These are phyloP conservation scores for Urocitellus parryii DNA, from an alignment of 2,113 vertebrate genomes.

Conservation along the genomic window DNA sequence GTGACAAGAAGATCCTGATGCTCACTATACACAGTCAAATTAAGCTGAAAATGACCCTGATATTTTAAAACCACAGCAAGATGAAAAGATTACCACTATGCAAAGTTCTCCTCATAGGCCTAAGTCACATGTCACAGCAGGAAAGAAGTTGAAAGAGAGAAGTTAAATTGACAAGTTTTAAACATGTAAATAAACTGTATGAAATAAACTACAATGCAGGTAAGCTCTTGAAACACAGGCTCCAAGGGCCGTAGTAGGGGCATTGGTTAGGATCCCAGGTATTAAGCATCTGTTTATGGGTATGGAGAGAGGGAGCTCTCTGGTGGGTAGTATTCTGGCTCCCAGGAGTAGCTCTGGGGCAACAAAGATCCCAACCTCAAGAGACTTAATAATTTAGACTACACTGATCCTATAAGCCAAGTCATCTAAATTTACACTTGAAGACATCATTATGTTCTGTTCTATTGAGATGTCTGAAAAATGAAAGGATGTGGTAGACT, in stretches of 20 bases:
- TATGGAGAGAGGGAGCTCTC: fast-evolving
- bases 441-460: background rate
- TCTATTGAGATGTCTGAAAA: background rate
- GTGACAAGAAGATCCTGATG: background rate
- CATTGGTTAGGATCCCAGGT: background rate
- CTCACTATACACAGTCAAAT: background rate
- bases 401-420: background rate
- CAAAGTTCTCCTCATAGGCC: background rate
- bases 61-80: background rate
- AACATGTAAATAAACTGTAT: background rate
- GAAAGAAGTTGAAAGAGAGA: slow-evolving; percentile 24
- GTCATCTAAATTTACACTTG: background rate
- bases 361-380: background rate
- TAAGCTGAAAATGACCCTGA: background rate
- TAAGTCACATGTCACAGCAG: slow-evolving; percentile 4
- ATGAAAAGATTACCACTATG: background rate
- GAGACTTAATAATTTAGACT: background rate
- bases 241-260: background rate
- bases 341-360: background rate
- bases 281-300: background rate
- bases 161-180: slow-evolving; percentile 20
- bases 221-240: background rate
- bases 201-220: background rate
- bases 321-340: fast-evolving
- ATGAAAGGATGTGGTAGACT: background rate